Percentiles rank a stretch among this genome's conserved stretches.
These are phyloP conservation scores for Geophilus truncorum DNA, from an alignment of 2,888 invertebrate genomes.

Conservation along the genomic window DNA sequence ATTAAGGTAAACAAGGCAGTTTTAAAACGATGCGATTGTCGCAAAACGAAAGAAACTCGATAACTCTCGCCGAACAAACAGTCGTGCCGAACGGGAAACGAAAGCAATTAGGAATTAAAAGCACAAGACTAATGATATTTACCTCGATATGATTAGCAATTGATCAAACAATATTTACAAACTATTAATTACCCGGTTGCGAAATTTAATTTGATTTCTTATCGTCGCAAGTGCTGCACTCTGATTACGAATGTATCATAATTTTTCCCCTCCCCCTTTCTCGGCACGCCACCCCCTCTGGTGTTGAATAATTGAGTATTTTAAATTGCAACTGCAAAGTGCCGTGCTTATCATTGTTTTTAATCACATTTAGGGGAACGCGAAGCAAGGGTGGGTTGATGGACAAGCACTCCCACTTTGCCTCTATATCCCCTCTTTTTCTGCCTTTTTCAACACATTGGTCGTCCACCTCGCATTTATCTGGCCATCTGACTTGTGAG, in stretches of 20 bases:
- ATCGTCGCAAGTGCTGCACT: neutral
- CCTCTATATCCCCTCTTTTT: neutral
- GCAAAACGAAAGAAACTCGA: too few species aligned
- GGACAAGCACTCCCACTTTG: conserved; percentile 4
- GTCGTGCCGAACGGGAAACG: too few species aligned
- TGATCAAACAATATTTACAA: conserved; percentile 4
- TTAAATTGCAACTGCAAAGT: neutral
- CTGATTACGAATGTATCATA: neutral
- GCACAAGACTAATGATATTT: neutral
- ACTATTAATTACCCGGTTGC: neutral
- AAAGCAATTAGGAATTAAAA: neutral
- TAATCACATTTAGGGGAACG: neutral
- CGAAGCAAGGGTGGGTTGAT: neutral
- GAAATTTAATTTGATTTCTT: conserved; percentile 1
- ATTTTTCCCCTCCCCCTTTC: neutral
- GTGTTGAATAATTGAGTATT: neutral
- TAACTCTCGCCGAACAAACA: too few species aligned
- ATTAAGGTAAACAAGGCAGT: too few species aligned
- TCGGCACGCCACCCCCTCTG: neutral
- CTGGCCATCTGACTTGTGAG: neutral
- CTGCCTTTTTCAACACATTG: neutral
- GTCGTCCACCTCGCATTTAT: neutral
- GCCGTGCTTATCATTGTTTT: conserved; percentile 4
- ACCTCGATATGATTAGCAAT: neutral
- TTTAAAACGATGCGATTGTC: too few species aligned